These are phyloP conservation scores for Tyrannus savana DNA, from an alignment of 2,113 vertebrate genomes.

Conservation along the genomic window DNA sequence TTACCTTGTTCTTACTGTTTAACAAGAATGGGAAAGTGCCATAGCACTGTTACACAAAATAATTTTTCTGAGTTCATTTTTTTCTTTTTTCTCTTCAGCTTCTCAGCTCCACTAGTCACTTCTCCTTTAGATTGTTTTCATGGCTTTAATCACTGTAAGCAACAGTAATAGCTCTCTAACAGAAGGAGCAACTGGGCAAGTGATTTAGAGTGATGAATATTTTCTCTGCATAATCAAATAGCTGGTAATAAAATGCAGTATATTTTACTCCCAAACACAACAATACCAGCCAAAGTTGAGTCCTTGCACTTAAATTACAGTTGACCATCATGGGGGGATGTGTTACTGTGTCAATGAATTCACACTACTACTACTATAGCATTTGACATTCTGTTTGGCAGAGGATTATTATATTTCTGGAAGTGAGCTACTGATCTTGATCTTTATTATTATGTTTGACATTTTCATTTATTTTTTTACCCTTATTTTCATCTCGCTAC, in stretches of 20 bases:
- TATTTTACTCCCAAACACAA: background rate
- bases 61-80: constrained; percentile 15
- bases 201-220: background rate
- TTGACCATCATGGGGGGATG: background rate
- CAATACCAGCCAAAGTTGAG: background rate
- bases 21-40: constrained; percentile 43
- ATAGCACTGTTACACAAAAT: background rate
- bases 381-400: background rate
- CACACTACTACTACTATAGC: background rate
- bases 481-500: background rate
- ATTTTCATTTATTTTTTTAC: background rate
- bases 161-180: background rate
- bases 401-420: background rate
- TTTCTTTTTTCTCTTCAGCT: constrained; percentile 10
- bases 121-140: constrained; percentile 17
- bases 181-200: background rate
- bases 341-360: background rate
- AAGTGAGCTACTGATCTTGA: background rate
- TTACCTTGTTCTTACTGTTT: constrained; percentile 29
- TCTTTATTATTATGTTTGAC: background rate
- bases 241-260: background rate
- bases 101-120: background rate
- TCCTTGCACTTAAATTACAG: background rate
- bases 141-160: constrained; percentile 16
- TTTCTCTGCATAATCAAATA: background rate